Evolutionary conservation across 2,113 vertebrate genomes (phyloP), one percentile per base, ranked within the genome.

Genomic region (Glaucidium brasilianum): DNA sequence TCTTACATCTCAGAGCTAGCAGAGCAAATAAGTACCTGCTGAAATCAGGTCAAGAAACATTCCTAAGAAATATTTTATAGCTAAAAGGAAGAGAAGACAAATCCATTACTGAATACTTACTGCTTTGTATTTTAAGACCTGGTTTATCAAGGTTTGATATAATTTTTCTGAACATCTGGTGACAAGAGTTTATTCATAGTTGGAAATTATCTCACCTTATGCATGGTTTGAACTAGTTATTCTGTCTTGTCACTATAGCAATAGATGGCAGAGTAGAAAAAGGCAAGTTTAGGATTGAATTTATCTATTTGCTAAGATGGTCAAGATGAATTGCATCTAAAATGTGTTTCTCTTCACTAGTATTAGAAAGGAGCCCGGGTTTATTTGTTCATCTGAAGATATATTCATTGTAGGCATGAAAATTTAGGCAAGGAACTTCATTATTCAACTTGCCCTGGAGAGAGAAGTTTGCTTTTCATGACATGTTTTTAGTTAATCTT

Each of bases 301-400:
- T 68, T 62, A 39, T 12, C 7, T 39, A 1, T 63, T 88, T 58
- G 34, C 41, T 68, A 68, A 63, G 10, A 19, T 59, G 21, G 8
- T 11, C 41, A 50, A 58, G 19, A 5, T 49, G 10, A 79, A 29
- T 26, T 53, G 17, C 8, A 27, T 43, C 12, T 62, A 69, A 85
- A 91, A 76, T 35, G 2, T 39, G 13, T 79, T 85, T 90, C 25
- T 71, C 15, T 91, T 88, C 30, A n/a, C 7, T 23, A 35, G 12
- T 35, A 15, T 10, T 58, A 25, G n/a, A 39, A 62, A 50, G 43
- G 15, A 67, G 1, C 1, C 11, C 2, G 0, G 5, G 10, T 11
- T 39, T 64, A 39, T 68, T 64, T 73, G 22, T 47, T 47, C 53
- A 60, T 26, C 18, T 73, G 83, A 41, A 68, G 25, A 63, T 2